These are phyloP conservation scores for Bombus pyrosoma DNA, from an alignment of 1,140 invertebrate genomes.

Conservation along the genomic window DNA sequence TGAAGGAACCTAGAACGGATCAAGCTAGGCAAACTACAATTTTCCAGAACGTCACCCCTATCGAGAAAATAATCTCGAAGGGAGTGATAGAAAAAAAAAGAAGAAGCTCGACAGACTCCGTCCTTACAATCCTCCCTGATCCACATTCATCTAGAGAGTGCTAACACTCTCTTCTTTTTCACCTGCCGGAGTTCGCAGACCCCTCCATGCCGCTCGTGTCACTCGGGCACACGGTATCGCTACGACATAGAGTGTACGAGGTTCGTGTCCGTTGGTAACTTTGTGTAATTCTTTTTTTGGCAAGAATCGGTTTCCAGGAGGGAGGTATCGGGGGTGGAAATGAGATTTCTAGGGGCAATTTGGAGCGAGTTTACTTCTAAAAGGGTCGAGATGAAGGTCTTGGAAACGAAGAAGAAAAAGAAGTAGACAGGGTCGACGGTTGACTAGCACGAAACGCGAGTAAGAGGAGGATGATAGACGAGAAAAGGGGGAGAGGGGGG, in stretches of 20 bases:
- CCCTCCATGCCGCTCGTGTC: neutral
- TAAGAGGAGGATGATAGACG: neutral
- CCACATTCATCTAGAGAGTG: neutral
- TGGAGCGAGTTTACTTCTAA: slow-evolving; percentile 63
- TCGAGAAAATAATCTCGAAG: slow-evolving; percentile 5
- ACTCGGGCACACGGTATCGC: slow-evolving; percentile 1
- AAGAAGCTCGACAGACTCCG: no score
- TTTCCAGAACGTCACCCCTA: slow-evolving; percentile 1
- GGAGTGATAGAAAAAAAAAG: neutral
- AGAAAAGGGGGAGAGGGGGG: neutral
- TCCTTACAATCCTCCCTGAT: neutral
- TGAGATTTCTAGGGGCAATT: slow-evolving; percentile 69
- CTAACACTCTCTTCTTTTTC: neutral
- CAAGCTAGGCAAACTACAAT: neutral
- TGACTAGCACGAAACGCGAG: slow-evolving; percentile 8
- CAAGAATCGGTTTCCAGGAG: slow-evolving; percentile 15
- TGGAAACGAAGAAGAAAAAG: slow-evolving; percentile 31
- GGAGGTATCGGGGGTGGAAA: slow-evolving; percentile 41
- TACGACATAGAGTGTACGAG: slow-evolving; percentile 3
- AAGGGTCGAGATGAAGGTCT: slow-evolving; percentile 49
- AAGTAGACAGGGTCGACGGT: slow-evolving; percentile 29
- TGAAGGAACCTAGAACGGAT: neutral
- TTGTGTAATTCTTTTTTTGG: slow-evolving; percentile 51
- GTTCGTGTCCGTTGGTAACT: slow-evolving; percentile 18
- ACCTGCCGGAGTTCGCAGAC: no score